Evolutionary conservation across 2,888 invertebrate species (phyloP).

Genomic region (Tenthredo mesomela): DNA sequence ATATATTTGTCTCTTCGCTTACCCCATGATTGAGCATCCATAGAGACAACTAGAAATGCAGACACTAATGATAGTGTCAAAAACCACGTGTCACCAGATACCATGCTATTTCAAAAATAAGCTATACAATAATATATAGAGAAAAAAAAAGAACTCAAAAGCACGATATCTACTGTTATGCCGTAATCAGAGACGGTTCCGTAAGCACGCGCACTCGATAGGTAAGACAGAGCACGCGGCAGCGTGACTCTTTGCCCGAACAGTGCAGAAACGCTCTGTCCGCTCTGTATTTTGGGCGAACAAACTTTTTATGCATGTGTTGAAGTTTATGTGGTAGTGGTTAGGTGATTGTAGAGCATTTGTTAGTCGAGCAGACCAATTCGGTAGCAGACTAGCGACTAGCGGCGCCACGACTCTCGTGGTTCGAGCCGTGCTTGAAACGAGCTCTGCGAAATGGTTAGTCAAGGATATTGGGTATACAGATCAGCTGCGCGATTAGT

Average conservation of each 20-base stretch:
- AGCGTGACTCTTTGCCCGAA: background rate
- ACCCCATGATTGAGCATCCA: conserved; percentile 72
- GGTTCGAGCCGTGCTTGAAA: background rate
- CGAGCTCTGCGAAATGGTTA: background rate
- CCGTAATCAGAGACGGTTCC: conserved; percentile 2
- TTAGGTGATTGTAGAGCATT: conserved; percentile 11
- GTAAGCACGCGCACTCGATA: conserved; percentile 44
- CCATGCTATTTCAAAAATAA: conserved; percentile 59
- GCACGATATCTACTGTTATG: conserved; percentile 22
- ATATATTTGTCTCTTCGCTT: conserved; percentile 58
- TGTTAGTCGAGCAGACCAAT: background rate
- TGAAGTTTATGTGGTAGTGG: background rate
- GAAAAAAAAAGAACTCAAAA: background rate
- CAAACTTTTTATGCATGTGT: conserved; percentile 33
- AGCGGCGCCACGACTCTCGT: background rate
- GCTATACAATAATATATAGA: conserved; percentile 2
- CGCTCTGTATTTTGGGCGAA: conserved; percentile 31
- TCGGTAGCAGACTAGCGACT: conserved; percentile 7
- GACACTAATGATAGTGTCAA: conserved; percentile 58
- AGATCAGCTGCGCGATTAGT: background rate
- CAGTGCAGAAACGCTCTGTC: conserved; percentile 22
- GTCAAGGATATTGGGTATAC: conserved; percentile 32
- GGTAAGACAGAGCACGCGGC: conserved; percentile 41
- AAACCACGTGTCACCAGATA: conserved; percentile 61
- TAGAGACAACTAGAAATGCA: conserved; percentile 58